Conservation (phyloP, 2,113 vertebrate genomes). For the Megaceryle maxima region DNA sequence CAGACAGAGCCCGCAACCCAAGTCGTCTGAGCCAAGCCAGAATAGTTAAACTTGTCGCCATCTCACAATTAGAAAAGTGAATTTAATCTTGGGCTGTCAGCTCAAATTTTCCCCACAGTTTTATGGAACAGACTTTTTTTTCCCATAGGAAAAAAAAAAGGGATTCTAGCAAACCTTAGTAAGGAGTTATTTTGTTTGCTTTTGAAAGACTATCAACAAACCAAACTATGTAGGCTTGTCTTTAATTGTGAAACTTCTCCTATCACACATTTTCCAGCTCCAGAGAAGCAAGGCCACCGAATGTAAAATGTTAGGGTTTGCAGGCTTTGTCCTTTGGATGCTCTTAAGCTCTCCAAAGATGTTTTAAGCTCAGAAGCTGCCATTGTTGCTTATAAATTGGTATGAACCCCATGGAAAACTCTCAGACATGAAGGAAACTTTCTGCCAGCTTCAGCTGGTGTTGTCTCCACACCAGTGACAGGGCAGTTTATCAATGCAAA, state of each 20-base stretch:
- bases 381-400: not conserved
- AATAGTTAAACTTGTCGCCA: conserved; percentile 33
- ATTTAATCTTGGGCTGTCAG: conserved; percentile 49
- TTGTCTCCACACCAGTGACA: not conserved
- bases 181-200: conserved; percentile 37
- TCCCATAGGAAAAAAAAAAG: conserved; percentile 35
- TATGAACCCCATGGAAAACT: not conserved
- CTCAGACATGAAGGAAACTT: not conserved
- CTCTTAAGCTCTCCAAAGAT: not conserved
- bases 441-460: not conserved
- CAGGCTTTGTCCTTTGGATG: not conserved
- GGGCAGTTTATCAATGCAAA: not conserved
- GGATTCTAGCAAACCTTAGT: not conserved
- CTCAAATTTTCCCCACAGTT: conserved; percentile 41
- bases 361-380: not conserved
- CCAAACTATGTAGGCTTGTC: conserved; percentile 34
- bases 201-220: conserved; percentile 52
- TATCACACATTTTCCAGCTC: not conserved
- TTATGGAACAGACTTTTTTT: not conserved
- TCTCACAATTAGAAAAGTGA: conserved; percentile 27
- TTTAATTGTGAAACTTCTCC: conserved; percentile 35
- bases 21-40: conserved; percentile 41
- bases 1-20: conserved; percentile 17
- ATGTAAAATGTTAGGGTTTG: not conserved
- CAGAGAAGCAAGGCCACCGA: not conserved